Evolutionary conservation across 1,140 invertebrate genomes (phyloP).

Genomic region (Solenopsis invicta): DNA sequence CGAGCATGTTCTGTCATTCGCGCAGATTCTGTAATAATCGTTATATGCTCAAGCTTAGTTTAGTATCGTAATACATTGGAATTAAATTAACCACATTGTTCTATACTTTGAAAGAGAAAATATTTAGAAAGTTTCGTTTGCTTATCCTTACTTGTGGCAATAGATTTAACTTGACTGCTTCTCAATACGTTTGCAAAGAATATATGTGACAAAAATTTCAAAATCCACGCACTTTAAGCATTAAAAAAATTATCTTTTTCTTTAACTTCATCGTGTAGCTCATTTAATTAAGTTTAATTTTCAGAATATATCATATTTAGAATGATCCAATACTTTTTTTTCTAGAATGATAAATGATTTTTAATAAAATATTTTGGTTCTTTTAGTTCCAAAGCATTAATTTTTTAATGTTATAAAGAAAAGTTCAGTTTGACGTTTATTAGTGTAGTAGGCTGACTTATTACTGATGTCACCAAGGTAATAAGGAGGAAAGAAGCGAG

Average conservation of each 20-base stretch:
- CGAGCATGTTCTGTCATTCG: conserved; percentile 87
- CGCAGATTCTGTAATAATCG: conserved; percentile 85
- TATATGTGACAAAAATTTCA: background rate
- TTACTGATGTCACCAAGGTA: background rate
- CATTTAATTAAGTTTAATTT: background rate
- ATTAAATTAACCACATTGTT: conserved; percentile 23
- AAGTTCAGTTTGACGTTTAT: conserved; percentile 39
- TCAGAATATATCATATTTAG: too few relatives aligned
- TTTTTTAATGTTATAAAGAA: background rate
- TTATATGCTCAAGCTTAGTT: background rate
- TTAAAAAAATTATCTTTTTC: background rate
- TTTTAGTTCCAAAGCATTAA: conserved; percentile 38
- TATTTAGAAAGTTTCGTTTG: background rate
- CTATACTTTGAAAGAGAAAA: background rate
- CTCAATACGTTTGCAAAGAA: background rate
- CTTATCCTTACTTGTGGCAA: background rate
- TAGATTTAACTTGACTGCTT: background rate
- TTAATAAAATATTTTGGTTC: conserved; percentile 22
- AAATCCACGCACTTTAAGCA: background rate
- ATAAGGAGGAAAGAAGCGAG: background rate
- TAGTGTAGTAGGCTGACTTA: background rate
- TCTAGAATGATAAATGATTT: background rate
- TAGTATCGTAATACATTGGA: background rate
- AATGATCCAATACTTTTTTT: background rate
- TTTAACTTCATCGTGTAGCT: background rate